phyloP scores from a whole-genome alignment of 2,888 invertebrate species.

The Eupithecia vulgata region DNA sequence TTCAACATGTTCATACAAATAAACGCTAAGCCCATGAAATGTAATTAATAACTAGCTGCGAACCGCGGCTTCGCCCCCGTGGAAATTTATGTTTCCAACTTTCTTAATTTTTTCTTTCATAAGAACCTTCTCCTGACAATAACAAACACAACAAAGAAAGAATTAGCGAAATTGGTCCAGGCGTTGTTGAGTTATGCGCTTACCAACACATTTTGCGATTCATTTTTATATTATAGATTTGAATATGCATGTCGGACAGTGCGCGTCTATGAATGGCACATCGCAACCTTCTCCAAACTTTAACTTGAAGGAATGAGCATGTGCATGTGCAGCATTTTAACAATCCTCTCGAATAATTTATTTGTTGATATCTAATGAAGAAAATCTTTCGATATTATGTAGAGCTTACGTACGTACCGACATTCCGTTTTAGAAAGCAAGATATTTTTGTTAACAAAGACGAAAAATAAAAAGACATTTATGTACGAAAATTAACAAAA shows the following conservation, averaged over 20 bases:
- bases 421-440: neutral
- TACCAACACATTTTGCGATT: no score
- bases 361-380: neutral
- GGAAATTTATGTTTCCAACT: no score
- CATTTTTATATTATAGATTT: no score
- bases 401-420: neutral
- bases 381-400: neutral
- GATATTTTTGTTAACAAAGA: neutral
- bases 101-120: no score
- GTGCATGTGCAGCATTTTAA: neutral
- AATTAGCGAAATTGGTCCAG: no score
- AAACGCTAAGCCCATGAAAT: neutral
- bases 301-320: neutral
- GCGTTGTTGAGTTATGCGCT: no score
- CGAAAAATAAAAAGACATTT: no score
- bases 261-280: neutral
- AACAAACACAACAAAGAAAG: no score
- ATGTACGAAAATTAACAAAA: neutral
- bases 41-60: slow-evolving; percentile 11
- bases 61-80: no score
- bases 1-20: neutral
- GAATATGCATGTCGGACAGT: slow-evolving; percentile 6
- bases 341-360: neutral
- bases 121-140: no score
- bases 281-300: no score